phyloP scores from a whole-genome alignment of 2,888 invertebrate species.

The Glyphotaelius pellucidus region DNA sequence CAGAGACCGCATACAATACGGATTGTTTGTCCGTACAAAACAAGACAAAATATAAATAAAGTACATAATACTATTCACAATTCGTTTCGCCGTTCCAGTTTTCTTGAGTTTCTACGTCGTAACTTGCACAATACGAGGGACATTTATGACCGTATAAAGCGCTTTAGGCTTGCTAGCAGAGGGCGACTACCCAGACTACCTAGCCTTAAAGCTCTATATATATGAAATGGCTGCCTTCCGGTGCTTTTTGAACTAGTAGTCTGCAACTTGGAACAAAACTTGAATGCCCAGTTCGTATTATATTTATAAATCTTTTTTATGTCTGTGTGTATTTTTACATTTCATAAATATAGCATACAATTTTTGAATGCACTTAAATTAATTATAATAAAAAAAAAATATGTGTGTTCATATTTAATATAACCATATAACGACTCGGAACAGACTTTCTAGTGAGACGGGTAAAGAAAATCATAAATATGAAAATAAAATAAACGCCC shows the following conservation, averaged over 20 bases:
- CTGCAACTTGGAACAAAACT: not conserved
- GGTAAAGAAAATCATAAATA: no score
- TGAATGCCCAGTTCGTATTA: not conserved
- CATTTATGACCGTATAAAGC: not conserved
- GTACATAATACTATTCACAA: not conserved
- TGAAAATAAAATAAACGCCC: no score
- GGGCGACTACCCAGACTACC: not conserved
- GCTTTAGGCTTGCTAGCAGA: not conserved
- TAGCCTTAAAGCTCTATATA: not conserved
- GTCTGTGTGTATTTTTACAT: no score
- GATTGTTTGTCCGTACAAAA: not conserved
- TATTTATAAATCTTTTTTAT: no score
- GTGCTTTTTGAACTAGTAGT: not conserved
- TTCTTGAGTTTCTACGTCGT: not conserved
- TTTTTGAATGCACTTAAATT: no score
- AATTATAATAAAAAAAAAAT: no score
- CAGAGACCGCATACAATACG: not conserved
- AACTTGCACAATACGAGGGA: not conserved
- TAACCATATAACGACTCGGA: no score
- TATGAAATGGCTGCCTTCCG: not conserved
- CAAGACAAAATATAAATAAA: not conserved
- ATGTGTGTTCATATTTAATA: no score
- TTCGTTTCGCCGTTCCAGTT: not conserved
- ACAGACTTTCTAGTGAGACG: no score
- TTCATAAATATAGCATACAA: no score